Evolutionary conservation across 2,797 vertebrate species (phyloP).

Genomic region (Falco naumanni): DNA sequence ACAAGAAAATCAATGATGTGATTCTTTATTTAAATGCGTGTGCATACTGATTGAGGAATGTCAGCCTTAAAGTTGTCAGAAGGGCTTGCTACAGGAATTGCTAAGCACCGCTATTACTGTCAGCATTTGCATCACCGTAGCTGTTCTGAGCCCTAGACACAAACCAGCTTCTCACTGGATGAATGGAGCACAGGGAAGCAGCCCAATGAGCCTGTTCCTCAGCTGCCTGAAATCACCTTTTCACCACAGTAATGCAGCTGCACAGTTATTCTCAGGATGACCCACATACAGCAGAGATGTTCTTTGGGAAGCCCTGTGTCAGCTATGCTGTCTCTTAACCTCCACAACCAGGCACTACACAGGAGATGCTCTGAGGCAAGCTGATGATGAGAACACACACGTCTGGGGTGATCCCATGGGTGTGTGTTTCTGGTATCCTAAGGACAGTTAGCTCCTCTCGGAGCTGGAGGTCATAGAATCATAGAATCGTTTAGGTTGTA

Average conservation of each 20-base stretch:
- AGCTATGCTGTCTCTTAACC: background rate
- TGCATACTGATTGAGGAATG: background rate
- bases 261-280: background rate
- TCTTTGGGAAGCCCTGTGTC: background rate
- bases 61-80: background rate
- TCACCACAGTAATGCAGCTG: background rate
- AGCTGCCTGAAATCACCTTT: background rate
- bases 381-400: accelerated
- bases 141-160: background rate
- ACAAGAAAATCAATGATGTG: background rate
- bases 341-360: background rate
- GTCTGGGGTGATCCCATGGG: background rate
- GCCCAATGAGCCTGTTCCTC: background rate
- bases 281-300: background rate
- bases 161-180: background rate
- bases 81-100: background rate
- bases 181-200: background rate
- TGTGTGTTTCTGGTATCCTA: background rate
- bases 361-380: background rate
- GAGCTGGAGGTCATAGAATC: background rate
- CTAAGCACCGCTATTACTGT: background rate
- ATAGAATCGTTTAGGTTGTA: too few relatives aligned
- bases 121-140: background rate
- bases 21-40: background rate
- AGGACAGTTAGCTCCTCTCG: accelerated